Percentiles rank a stretch among this genome's conserved stretches.
phyloP scores from a whole-genome alignment of 2,113 vertebrate genomes.

The Eptatretus burgeri region DNA sequence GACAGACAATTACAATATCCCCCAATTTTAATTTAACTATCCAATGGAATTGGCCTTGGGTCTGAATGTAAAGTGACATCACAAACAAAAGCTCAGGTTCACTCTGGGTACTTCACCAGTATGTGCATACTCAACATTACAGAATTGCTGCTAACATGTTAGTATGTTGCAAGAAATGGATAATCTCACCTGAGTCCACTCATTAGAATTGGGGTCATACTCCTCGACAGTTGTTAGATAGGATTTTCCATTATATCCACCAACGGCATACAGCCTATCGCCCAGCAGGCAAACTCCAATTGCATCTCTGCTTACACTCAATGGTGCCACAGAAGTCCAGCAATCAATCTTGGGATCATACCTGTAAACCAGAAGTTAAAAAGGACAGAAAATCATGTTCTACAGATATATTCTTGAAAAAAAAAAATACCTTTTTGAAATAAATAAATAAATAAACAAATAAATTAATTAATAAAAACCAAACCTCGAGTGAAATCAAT shows the following conservation, averaged over 20 bases:
- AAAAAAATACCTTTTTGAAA: not conserved
- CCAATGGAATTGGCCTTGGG: no score
- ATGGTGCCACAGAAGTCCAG: conserved; percentile 89
- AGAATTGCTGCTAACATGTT: no score
- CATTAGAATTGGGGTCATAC: conserved; percentile 86
- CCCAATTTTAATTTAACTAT: no score
- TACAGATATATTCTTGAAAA: not conserved
- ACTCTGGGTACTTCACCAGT: no score
- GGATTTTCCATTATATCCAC: conserved; percentile 73
- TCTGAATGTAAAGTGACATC: no score
- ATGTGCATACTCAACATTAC: no score
- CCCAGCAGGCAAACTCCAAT: conserved; percentile 92
- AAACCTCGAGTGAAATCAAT: no score
- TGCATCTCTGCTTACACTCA: conserved; percentile 86
- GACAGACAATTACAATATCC: no score
- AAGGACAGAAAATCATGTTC: not conserved
- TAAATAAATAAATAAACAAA: not conserved
- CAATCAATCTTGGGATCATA: conserved; percentile 86
- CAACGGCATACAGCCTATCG: conserved; percentile 67
- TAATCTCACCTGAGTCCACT: conserved; percentile 58
- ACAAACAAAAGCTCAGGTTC: no score
- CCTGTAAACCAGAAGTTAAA: conserved; percentile 16
- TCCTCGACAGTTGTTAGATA: conserved; percentile 80
- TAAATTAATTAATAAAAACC: not conserved
- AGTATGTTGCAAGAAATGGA: no score